These are phyloP conservation scores for Portevinia maculata DNA, from an alignment of 2,888 invertebrate species.

Conservation along the genomic window DNA sequence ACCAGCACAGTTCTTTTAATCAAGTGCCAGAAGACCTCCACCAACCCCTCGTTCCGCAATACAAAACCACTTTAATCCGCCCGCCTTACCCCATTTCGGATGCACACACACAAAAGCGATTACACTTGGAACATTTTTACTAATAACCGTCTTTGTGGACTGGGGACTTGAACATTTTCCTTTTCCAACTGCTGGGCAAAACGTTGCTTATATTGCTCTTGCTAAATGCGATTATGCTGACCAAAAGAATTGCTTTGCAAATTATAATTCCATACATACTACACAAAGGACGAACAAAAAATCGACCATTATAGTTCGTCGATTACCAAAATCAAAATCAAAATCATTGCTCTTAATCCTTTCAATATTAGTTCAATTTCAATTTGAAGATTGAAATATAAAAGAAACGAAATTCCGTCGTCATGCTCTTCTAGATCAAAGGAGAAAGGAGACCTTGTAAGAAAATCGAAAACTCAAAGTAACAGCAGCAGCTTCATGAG, in stretches of 20 bases:
- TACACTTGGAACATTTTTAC: constrained; percentile 47
- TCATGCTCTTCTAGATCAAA: constrained; percentile 20
- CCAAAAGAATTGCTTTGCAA: constrained; percentile 16
- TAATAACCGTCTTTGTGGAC: constrained; percentile 42
- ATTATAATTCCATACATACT: background rate
- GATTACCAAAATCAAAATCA: constrained; percentile 61
- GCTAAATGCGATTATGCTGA: constrained; percentile 52
- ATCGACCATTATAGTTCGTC: constrained; percentile 45
- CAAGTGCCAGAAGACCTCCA: constrained; percentile 1
- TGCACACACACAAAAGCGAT: constrained; percentile 34
- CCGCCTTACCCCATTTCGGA: background rate
- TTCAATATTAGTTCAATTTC: constrained; percentile 73
- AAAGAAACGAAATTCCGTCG: constrained; percentile 53
- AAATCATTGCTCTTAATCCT: constrained; percentile 70
- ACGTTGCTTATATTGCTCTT: constrained; percentile 40
- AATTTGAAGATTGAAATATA: constrained; percentile 68
- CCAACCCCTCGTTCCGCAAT: background rate
- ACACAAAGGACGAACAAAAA: constrained; percentile 11
- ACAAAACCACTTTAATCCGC: constrained; percentile 45
- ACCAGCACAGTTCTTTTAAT: background rate
- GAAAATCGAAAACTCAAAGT: background rate
- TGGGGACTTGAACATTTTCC: constrained; percentile 17
- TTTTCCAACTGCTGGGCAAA: constrained; percentile 1
- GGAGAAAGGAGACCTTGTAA: background rate
- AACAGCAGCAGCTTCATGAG: background rate